Percentiles rank a stretch among this genome's conserved stretches.
Conservation (phyloP, 2,797 vertebrate species). For the Thamnophis elegans region DNA sequence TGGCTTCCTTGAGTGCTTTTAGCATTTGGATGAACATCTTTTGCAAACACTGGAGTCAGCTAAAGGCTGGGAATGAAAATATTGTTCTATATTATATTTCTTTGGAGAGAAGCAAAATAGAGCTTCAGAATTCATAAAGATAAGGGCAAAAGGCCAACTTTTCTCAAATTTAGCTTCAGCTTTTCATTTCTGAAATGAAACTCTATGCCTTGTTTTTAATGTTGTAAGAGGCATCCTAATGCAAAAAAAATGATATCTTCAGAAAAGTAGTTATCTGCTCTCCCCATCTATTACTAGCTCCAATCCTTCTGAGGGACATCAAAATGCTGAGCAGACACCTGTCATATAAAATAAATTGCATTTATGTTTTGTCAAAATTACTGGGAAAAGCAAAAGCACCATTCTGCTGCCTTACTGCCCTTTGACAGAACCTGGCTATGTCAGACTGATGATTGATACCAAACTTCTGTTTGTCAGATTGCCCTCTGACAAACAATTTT, state of each 20-base stretch:
- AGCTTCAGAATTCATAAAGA: constrained; percentile 32
- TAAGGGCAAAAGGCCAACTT: constrained; percentile 6
- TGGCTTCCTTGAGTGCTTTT: constrained; percentile 11
- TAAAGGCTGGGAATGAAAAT: constrained; percentile 34
- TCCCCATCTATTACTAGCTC: constrained; percentile 27
- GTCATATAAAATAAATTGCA: constrained; percentile 22
- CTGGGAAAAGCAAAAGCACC: constrained; percentile 23
- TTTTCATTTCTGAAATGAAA: constrained; percentile 39
- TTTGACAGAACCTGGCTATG: not conserved
- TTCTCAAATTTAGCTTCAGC: constrained; percentile 37
- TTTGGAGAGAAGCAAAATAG: constrained; percentile 40
- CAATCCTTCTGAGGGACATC: constrained; percentile 44
- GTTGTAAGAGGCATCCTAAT: constrained; percentile 28
- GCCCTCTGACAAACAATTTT: not conserved
- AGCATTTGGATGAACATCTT: constrained; percentile 7
- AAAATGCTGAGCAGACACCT: constrained; percentile 54
- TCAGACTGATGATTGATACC: not conserved
- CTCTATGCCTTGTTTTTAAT: constrained; percentile 19
- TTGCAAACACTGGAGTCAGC: constrained; percentile 41
- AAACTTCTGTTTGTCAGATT: not conserved
- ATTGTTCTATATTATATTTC: constrained; percentile 12
- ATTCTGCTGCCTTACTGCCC: not conserved
- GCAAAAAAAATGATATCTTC: constrained; percentile 29
- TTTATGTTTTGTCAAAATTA: constrained; percentile 42
- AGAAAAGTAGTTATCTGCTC: constrained; percentile 48